These are phyloP conservation scores for Aphelenchoides avenae DNA, from an alignment of 1,140 invertebrate genomes.

Conservation along the genomic window DNA sequence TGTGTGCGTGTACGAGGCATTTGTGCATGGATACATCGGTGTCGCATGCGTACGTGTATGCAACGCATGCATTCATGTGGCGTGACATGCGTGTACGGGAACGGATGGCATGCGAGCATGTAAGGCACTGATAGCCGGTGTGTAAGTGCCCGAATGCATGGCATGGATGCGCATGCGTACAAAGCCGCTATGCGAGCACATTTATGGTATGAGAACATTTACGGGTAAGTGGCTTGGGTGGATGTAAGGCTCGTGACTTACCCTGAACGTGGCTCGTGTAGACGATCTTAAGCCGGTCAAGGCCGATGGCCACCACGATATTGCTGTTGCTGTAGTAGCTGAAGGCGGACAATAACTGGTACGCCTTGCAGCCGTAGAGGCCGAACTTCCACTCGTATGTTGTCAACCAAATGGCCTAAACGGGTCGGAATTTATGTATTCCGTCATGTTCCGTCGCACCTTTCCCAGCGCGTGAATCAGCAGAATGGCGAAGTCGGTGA, in stretches of 20 bases:
- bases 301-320: constrained; percentile 50
- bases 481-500: constrained; percentile 52
- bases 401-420: constrained; percentile 45
- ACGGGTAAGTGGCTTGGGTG: not conserved
- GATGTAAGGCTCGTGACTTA: not conserved
- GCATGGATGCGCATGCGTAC: too few species aligned
- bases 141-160: too few species aligned
- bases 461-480: constrained; percentile 49
- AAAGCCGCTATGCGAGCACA: too few species aligned
- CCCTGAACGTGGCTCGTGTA: constrained; percentile 10
- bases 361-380: constrained; percentile 42
- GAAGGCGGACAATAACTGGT: constrained; percentile 53
- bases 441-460: constrained; percentile 17
- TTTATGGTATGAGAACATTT: constrained; percentile 4
- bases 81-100: too few species aligned
- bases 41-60: too few species aligned
- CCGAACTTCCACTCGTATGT: constrained; percentile 51
- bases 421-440: not conserved
- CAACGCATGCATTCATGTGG: too few species aligned
- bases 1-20: too few species aligned
- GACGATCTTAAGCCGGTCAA: constrained; percentile 46
- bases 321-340: constrained; percentile 53
- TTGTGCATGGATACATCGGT: too few species aligned
- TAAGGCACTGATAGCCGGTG: too few species aligned
- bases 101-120: too few species aligned